phyloP scores from a whole-genome alignment of 1,140 invertebrate genomes.

The Drosophila kurseongensis region DNA sequence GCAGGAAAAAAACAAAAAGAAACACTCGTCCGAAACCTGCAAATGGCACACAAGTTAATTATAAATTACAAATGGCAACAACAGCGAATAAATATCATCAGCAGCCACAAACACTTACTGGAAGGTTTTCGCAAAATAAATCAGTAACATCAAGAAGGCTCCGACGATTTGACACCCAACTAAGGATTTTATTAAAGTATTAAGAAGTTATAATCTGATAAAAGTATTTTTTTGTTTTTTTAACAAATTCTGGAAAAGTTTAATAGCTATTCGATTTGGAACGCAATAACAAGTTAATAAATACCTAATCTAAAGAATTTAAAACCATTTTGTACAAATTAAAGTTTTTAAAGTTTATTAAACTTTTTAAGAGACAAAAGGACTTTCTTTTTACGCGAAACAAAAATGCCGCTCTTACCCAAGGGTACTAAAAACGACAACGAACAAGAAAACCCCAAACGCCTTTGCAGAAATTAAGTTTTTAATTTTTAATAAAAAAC shows the following conservation, averaged over 20 bases:
- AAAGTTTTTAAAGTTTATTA: no score
- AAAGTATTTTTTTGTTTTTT: no score
- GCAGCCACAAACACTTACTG: conserved; percentile 21
- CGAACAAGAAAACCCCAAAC: not conserved
- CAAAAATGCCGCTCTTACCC: no score
- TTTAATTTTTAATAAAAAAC: conserved; percentile 2
- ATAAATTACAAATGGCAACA: conserved; percentile 65
- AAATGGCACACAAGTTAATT: conserved; percentile 69
- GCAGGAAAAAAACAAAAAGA: conserved; percentile 13
- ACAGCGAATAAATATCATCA: conserved; percentile 44
- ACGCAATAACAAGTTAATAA: no score
- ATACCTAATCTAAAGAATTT: no score
- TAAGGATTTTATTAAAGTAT: not conserved
- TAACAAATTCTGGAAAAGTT: no score
- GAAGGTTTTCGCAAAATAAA: not conserved
- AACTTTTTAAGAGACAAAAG: no score
- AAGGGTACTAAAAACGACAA: not conserved
- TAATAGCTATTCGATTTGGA: no score
- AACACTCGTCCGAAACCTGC: conserved; percentile 37
- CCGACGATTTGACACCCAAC: not conserved
- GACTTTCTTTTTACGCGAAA: no score
- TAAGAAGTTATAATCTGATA: no score
- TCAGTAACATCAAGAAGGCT: not conserved
- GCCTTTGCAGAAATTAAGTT: conserved; percentile 1
- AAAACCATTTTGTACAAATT: no score